phyloP scores from a whole-genome alignment of 2,888 invertebrate species.

The Cepaea hortensis region DNA sequence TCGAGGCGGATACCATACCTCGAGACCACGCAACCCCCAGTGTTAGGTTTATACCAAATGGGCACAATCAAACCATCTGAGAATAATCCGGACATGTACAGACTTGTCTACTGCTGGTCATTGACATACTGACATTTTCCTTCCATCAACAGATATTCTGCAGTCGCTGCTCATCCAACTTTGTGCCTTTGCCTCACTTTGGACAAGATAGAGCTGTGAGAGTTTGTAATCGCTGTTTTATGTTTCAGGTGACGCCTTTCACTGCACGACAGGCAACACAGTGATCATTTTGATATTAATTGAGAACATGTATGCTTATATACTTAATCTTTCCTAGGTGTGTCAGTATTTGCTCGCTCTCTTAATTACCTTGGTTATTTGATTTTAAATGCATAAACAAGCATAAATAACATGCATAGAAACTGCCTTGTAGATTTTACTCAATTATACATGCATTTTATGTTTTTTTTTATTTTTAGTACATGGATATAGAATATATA shows the following conservation, averaged over 20 bases:
- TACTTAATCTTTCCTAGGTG: constrained; percentile 13
- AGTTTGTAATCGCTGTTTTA: constrained; percentile 92
- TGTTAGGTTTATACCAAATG: too few species aligned
- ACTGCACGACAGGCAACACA: constrained; percentile 27
- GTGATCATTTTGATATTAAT: neutral
- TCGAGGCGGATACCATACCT: too few species aligned
- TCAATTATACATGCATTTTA: neutral
- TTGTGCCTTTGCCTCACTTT: constrained; percentile 92
- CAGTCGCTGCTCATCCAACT: constrained; percentile 93
- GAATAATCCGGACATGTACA: too few species aligned
- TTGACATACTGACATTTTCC: too few species aligned
- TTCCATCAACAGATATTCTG: constrained; percentile 87
- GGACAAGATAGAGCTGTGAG: constrained; percentile 94
- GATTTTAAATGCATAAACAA: neutral
- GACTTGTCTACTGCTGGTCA: too few species aligned
- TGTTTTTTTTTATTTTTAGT: constrained; percentile 1
- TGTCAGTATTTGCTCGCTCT: neutral
- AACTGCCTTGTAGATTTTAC: neutral
- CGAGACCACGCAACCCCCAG: too few species aligned
- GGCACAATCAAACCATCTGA: too few species aligned
- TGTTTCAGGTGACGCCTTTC: constrained; percentile 85
- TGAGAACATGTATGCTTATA: neutral
- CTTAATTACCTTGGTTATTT: neutral
- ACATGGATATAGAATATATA: neutral
- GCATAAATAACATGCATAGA: neutral